Percentiles rank a stretch among this genome's conserved stretches.
These are phyloP conservation scores for Barnardius zonarius DNA, from an alignment of 2,113 vertebrate species.

Conservation along the genomic window DNA sequence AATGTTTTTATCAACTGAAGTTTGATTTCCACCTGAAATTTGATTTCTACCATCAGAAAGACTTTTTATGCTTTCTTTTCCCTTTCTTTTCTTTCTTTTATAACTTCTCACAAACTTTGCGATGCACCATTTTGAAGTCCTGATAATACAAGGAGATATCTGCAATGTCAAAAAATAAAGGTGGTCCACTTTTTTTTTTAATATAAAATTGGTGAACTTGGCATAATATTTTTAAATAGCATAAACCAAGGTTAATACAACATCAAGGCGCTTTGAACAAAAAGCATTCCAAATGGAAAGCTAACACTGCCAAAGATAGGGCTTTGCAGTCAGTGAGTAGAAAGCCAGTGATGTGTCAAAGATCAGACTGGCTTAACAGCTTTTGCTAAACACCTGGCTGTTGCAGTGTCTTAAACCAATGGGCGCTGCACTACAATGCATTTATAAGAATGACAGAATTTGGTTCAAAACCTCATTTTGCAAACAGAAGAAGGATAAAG, in stretches of 20 bases:
- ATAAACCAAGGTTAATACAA: background rate
- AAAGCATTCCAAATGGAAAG: background rate
- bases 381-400: background rate
- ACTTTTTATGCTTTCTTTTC: background rate
- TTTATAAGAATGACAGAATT: background rate
- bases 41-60: background rate
- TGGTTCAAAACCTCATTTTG: background rate
- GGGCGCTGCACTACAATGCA: background rate
- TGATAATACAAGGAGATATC: background rate
- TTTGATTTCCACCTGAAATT: background rate
- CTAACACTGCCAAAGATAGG: background rate
- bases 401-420: background rate
- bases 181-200: background rate
- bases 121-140: background rate
- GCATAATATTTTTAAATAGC: background rate
- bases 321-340: background rate
- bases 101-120: background rate
- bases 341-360: background rate
- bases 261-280: background rate
- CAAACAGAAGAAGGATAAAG: background rate
- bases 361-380: accelerated
- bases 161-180: background rate
- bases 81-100: background rate
- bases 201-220: background rate
- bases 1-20: background rate